Evolutionary conservation across 2,113 vertebrate species (phyloP), one percentile per base, ranked within the genome.

Genomic region (Anguilla rostrata): DNA sequence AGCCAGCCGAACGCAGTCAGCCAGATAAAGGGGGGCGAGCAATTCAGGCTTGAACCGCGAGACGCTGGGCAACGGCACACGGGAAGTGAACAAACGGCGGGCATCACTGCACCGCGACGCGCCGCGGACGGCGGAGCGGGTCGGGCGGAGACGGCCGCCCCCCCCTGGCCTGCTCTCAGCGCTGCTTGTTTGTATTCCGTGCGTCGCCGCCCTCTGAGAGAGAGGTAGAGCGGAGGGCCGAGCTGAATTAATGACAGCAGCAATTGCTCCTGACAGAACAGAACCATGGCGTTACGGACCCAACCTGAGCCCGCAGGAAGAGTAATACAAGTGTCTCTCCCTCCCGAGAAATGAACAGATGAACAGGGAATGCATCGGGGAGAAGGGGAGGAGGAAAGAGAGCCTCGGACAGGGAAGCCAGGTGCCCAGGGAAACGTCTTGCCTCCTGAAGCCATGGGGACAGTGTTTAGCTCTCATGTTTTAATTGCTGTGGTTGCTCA

Each of bases 211-310:
- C 26, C 22, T n/a, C 34, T 43, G 16, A 86, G 41, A 82, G 63
- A 20, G 22, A 57, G 40, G 85, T 22, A 49, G 85, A 26, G 57
- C 18, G 60, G 39, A 20, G 43, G 56, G 34, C 85, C 53, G 3
- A 20, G 49, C 7, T 66, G 40, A 84, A 81, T 87, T 84, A 83
- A 80, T 66, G 71, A 81, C 53, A 40, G 18, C 66, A 12, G 39
- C 53, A 8, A 80, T 87, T 43, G 83, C 53, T 81, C 78, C 53
- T 84, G 86, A 81, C 78, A 78, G 85, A 78, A 39, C 43, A 56
- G 66, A 40, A 75, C 56, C 14, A 8, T 5, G 8, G 57, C 60
- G 60, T 39, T 22, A 39, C 60, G 41, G 34, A 1, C 4, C 60
- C 56, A 22, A 9, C 56, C 57, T 29, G 39, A 82, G 46, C 43